phyloP scores from a whole-genome alignment of 1,140 invertebrate species.

The Sycophila sp. region DNA sequence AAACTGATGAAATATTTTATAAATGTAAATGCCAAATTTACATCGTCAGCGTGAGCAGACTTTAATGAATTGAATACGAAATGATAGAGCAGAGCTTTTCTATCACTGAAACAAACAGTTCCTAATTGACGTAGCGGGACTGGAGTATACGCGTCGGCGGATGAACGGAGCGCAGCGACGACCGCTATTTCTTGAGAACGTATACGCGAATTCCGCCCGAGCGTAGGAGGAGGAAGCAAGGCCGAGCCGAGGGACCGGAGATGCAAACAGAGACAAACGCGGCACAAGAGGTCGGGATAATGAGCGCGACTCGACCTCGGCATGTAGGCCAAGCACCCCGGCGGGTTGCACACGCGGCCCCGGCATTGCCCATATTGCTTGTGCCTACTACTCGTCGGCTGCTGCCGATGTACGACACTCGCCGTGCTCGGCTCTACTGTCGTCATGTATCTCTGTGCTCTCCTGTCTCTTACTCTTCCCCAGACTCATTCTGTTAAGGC shows the following conservation, averaged over 20 bases:
- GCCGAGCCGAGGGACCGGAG: constrained; percentile 7
- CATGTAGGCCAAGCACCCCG: constrained; percentile 57
- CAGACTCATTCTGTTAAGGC: neutral
- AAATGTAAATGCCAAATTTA: too few relatives aligned
- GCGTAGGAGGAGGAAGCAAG: neutral
- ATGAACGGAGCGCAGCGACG: neutral
- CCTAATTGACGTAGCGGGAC: neutral
- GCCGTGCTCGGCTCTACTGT: too few relatives aligned
- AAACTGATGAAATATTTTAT: too few relatives aligned
- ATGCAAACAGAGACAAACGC: constrained; percentile 48
- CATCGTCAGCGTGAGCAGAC: too few relatives aligned
- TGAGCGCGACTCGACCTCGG: constrained; percentile 53
- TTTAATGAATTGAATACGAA: too few relatives aligned
- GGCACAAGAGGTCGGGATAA: constrained; percentile 56
- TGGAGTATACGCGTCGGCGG: neutral
- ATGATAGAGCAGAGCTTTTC: constrained; percentile 40
- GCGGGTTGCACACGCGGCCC: constrained; percentile 37
- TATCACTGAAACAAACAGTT: neutral
- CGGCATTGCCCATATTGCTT: constrained; percentile 47
- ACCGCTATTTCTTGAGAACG: too few relatives aligned
- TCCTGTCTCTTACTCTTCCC: neutral
- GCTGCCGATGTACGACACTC: neutral
- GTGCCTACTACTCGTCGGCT: too few relatives aligned
- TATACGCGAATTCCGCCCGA: too few relatives aligned
- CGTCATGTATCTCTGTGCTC: too few relatives aligned